Conservation (phyloP, 2,888 invertebrate genomes). For the Drosophila dives region DNA sequence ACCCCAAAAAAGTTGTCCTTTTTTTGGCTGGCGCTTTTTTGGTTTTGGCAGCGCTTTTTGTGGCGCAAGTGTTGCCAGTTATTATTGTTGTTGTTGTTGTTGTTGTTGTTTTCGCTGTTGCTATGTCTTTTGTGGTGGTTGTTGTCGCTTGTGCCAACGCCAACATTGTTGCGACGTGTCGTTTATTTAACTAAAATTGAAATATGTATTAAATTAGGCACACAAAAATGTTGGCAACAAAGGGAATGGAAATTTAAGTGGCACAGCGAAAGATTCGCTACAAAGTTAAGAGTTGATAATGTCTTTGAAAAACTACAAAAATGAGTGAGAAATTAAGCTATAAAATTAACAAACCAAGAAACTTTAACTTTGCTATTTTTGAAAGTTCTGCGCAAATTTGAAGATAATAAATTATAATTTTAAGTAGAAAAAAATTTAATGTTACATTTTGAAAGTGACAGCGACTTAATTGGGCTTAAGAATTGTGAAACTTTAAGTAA, state of each 20-base stretch:
- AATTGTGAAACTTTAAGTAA: neutral
- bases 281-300: neutral
- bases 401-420: neutral
- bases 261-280: neutral
- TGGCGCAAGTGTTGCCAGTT: slow-evolving; percentile 49
- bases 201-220: slow-evolving; percentile 72
- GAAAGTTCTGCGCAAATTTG: neutral
- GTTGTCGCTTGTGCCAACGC: slow-evolving; percentile 18
- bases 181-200: slow-evolving; percentile 72
- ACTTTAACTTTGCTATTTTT: neutral
- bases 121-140: slow-evolving; percentile 18
- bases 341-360: neutral
- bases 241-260: slow-evolving; percentile 10
- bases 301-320: neutral
- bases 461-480: neutral
- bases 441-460: neutral
- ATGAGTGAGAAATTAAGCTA: neutral
- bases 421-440: neutral
- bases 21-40: slow-evolving; percentile 16
- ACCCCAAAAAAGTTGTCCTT: slow-evolving; percentile 38
- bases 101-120: slow-evolving; percentile 19
- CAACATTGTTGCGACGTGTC: slow-evolving; percentile 28
- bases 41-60: slow-evolving; percentile 32
- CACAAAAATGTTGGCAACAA: slow-evolving; percentile 23
- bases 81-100: slow-evolving; percentile 30